Evolutionary conservation across 2,888 invertebrate genomes (phyloP).

Genomic region (Carterocephalus palaemon): DNA sequence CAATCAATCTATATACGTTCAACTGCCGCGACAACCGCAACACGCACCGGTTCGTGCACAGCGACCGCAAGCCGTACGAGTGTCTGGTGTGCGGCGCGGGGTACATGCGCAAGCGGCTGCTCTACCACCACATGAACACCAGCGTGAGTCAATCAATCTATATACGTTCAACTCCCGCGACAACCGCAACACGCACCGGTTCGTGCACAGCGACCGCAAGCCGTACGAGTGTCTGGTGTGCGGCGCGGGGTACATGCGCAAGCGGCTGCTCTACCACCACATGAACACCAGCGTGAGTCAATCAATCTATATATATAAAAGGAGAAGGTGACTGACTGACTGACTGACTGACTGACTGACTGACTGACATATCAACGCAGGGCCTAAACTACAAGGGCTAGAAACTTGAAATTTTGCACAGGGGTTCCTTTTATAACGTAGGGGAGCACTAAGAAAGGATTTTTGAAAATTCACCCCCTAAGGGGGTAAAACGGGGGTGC

Average conservation of each 20-base stretch:
- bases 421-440: no score
- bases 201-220: constrained; percentile 91
- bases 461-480: no score
- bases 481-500: no score
- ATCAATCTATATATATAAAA: no score
- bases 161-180: constrained; percentile 90
- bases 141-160: no score
- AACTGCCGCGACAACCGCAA: constrained; percentile 91
- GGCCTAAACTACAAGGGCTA: no score
- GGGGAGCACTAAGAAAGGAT: no score
- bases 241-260: constrained; percentile 90
- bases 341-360: constrained; percentile 20
- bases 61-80: constrained; percentile 92
- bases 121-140: constrained; percentile 87
- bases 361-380: no score
- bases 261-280: constrained; percentile 86
- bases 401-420: no score
- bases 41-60: constrained; percentile 90
- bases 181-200: constrained; percentile 90
- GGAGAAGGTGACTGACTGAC: no score
- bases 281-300: constrained; percentile 82
- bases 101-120: constrained; percentile 89
- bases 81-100: constrained; percentile 89
- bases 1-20: no score
- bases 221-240: constrained; percentile 91